Evolutionary conservation across 92 coral and sea anemone species (phyloP).

Genomic region (Epizoanthus stellaris): DNA sequence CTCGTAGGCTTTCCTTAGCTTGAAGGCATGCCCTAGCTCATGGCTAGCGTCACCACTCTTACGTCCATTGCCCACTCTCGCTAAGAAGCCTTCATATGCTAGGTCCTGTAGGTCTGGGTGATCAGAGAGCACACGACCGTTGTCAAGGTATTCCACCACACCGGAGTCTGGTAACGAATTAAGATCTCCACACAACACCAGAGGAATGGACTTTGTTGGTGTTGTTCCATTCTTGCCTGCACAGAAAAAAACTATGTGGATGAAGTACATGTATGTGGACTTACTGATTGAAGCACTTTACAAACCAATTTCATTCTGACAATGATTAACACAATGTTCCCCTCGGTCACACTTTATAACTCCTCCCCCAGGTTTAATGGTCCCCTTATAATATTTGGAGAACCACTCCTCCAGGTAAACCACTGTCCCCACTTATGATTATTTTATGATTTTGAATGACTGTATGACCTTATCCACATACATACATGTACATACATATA

Average conservation of each 20-base stretch:
- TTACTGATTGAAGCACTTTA: too few species aligned
- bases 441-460: too few species aligned
- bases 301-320: too few species aligned
- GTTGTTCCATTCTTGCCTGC: conserved; percentile 98
- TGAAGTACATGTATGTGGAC: background rate
- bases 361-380: too few species aligned
- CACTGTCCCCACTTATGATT: too few species aligned
- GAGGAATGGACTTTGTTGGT: conserved; percentile 85
- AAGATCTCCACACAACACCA: conserved; percentile 96
- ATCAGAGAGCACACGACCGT: conserved; percentile 88
- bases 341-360: too few species aligned
- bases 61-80: conserved; percentile 87
- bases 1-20: conserved; percentile 86
- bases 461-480: too few species aligned
- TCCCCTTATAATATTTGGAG: too few species aligned
- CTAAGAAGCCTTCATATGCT: conserved; percentile 92
- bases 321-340: too few species aligned
- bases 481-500: too few species aligned
- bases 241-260: background rate
- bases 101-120: conserved; percentile 96
- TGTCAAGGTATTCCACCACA: conserved; percentile 94
- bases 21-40: conserved; percentile 91
- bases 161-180: conserved; percentile 98
- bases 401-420: too few species aligned
- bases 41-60: conserved; percentile 86